These are phyloP conservation scores for Actinernus sp. DNA, from an alignment of 92 coral and sea anemone genomes.

Conservation along the genomic window DNA sequence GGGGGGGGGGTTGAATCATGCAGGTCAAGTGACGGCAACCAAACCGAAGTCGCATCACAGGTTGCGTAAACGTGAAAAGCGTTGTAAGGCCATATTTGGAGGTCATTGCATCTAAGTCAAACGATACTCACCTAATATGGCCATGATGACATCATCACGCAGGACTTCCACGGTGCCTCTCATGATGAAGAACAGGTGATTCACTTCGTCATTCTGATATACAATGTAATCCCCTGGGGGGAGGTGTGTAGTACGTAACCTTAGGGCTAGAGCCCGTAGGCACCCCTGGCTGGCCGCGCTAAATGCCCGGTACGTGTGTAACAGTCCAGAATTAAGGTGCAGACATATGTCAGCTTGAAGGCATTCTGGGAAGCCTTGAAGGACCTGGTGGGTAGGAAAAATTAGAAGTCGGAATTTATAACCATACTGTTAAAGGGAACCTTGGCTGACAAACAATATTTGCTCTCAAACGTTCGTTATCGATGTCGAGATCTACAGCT, in stretches of 20 bases:
- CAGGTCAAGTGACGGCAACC: no score
- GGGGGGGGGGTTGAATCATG: no score
- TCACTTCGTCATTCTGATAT: conserved; percentile 94
- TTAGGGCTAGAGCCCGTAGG: conserved; percentile 87
- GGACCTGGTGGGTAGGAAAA: no score
- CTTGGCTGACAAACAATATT: no score
- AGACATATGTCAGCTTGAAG: conserved; percentile 99
- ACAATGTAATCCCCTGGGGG: conserved; percentile 99
- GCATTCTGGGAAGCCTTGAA: conserved; percentile 90
- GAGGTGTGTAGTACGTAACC: conserved; percentile 87
- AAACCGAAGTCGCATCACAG: no score
- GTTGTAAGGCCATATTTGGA: no score
- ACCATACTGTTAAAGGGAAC: no score
- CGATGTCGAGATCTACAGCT: no score
- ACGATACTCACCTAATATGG: conserved; percentile 91
- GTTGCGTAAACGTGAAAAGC: no score
- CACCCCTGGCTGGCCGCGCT: conserved; percentile 91
- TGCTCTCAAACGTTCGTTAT: no score
- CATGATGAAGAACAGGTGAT: conserved; percentile 82
- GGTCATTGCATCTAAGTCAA: no score
- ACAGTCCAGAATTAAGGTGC: conserved; percentile 78
- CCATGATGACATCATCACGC: conserved; percentile 92
- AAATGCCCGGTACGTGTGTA: conserved; percentile 82
- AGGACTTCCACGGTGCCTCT: conserved; percentile 96
- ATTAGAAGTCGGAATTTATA: no score